Evolutionary conservation across 2,113 vertebrate species (phyloP), one percentile per base, ranked within the genome.

Genomic region (Suricata suricatta): DNA sequence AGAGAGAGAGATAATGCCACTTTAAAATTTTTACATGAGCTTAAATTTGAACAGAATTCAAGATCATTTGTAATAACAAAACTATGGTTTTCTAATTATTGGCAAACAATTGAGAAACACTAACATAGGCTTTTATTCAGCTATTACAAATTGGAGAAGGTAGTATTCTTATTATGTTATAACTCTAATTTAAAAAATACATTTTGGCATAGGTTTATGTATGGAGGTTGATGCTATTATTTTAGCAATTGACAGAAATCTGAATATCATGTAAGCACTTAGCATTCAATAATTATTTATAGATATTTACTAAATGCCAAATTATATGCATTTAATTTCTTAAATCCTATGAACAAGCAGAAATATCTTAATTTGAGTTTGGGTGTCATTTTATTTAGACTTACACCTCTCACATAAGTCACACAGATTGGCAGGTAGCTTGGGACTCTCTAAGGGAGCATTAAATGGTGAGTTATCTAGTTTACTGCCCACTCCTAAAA

Each of bases 61-160:
- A 84, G 35, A 95, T 93, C 4, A 92, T 86, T 95, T 97, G n/a
- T 54, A 90, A 25, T 90, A 50, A 90, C 8, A 98, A 92, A 92
- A 88, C 52, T 74, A 15, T 66, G 50, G 60, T 87, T 95, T 96
- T 93, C 71, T 95, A 86, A 94, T 83, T 88, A 90, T 80, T 88
- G 64, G 74, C 31, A 93, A 94, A 72, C 38, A 93, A 91, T 33
- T 83, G 23, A 85, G 29, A 94, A 96, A 77, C 87, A 90, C 15
- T 79, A 83, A 96, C 79, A 94, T 38, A 76, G 9, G 64, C 71
- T 90, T 90, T 91, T 93, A 95, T 81, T 86, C 50, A 93, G 57
- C 88, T 25, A 21, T 66, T 85, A 81, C 7, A 95, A 71, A 77
- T 60, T 92, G 14, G 47, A 92, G 74, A 96, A 88, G 7, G 47